Evolutionary conservation across 2,888 invertebrate genomes (phyloP).

Genomic region (Barypeithes pellucidus): DNA sequence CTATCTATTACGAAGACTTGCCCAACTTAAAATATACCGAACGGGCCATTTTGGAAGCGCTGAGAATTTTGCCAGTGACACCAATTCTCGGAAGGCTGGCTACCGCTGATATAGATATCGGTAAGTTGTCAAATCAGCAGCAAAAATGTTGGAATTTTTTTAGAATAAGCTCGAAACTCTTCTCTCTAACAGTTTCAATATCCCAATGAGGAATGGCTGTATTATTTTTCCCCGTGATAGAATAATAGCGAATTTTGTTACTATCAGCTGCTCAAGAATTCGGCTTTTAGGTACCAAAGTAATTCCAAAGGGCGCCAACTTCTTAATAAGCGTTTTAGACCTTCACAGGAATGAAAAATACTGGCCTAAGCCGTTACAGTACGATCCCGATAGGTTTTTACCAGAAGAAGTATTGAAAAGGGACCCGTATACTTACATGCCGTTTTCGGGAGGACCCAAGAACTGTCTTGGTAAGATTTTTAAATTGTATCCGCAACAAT

Average conservation of each 20-base stretch:
- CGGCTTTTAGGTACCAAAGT: conserved; percentile 46
- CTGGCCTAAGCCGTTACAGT: conserved; percentile 74
- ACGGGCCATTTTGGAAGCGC: conserved; percentile 49
- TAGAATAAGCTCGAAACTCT: too few relatives aligned
- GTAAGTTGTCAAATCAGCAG: too few relatives aligned
- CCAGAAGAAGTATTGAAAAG: conserved; percentile 70
- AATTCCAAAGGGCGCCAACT: conserved; percentile 50
- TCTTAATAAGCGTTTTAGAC: conserved; percentile 48
- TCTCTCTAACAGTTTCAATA: too few relatives aligned
- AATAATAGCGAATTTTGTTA: too few relatives aligned
- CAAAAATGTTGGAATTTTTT: too few relatives aligned
- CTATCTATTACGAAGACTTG: conserved; percentile 48
- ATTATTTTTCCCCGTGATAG: too few relatives aligned
- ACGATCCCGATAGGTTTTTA: conserved; percentile 75
- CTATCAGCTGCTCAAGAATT: too few relatives aligned
- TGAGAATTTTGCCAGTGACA: conserved; percentile 53
- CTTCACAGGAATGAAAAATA: conserved; percentile 69
- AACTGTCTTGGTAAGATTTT: conserved; percentile 72
- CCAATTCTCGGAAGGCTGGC: conserved; percentile 48
- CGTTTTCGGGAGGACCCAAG: conserved; percentile 71
- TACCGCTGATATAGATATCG: conserved; percentile 47
- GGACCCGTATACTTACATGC: conserved; percentile 72
- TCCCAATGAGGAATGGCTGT: too few relatives aligned
- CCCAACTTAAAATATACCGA: conserved; percentile 54
- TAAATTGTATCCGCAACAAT: not conserved